Base-by-base conservation (phyloP, 2,888 invertebrate species). In the Eupithecia tripunctaria region DNA sequence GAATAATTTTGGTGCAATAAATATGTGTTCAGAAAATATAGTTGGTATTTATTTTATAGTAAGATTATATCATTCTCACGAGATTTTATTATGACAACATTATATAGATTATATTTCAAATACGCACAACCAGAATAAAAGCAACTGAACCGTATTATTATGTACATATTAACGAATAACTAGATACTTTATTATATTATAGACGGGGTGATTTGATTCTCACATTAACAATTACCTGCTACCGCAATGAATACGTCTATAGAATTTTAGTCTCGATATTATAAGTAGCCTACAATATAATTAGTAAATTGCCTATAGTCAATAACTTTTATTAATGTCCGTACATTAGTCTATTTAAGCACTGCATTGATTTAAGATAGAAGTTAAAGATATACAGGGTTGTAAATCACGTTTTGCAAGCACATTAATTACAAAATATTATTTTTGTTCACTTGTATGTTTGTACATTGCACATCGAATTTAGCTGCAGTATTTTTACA, bases 1-100 rank as follows among this genome's bases (percentile, higher is more conserved):
- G 5, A 14, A 51, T 36, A 18, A 25, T 38, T 66, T 60, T 36
- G 72, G 25, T 72, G 68, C 65, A 68, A 66, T 68, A 72, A 68
- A 56, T 32, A 59, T 69, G 36, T 62, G 10, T 69, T 68, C 72
- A 64, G 62, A 72, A 72, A 72, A 72, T 72, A 72, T 66, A 69
- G 7, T 27, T 51, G 2, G 10, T 29, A 27, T 18, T 60, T 56
- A 51, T 59, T 56, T 27, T 25, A 59, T 1, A 27, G 3, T 27
- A 15, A 14, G 7, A 25, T 7, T 38, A 38, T 59, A 59, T 51
- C 10, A 21, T 21, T 59, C 27, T 27, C 12, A 14, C 14, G 15
- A 59, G 25, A 59, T 59, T 27, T 59, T 59, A 59, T 27, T 10
- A 59, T 59, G 25, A 25, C 6, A 6, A 59, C 6, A 27, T 27